phyloP scores from a whole-genome alignment of 2,797 vertebrate species.

The Danio kyathit region DNA sequence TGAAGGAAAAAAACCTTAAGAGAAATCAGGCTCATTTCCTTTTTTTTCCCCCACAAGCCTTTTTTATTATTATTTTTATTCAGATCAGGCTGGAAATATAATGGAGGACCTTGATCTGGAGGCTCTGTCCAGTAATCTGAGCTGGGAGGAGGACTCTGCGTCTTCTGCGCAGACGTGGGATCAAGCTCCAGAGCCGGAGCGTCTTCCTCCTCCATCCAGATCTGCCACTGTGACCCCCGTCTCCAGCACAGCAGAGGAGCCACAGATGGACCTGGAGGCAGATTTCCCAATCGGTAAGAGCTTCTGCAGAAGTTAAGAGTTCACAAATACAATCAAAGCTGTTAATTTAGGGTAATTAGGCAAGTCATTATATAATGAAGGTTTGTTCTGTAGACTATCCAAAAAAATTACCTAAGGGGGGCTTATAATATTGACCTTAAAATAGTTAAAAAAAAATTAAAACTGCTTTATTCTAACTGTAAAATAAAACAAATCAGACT shows the following conservation, averaged over 20 bases:
- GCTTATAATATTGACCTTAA: too few relatives aligned
- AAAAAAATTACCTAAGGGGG: too few relatives aligned
- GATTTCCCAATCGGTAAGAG: constrained; percentile 90
- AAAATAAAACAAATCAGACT: too few relatives aligned
- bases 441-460: too few relatives aligned
- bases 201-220: constrained; percentile 26
- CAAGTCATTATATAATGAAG: too few relatives aligned
- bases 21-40: not conserved
- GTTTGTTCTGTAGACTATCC: too few relatives aligned
- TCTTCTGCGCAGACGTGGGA: constrained; percentile 80
- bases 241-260: constrained; percentile 72
- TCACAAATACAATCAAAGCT: not conserved
- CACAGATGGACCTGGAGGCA: constrained; percentile 90
- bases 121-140: constrained; percentile 88
- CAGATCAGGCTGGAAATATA: constrained; percentile 89
- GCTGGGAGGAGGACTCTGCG: constrained; percentile 90
- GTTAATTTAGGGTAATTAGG: too few relatives aligned
- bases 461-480: too few relatives aligned
- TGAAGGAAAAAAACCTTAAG: too few relatives aligned
- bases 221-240: constrained; percentile 26
- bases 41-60: not conserved
- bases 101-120: constrained; percentile 92
- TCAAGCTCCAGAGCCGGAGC: constrained; percentile 73
- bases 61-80: constrained; percentile 6
- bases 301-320: not conserved